Evolutionary conservation across 2,888 invertebrate species (phyloP), one percentile per base, ranked within the genome.

Genomic region (Esperia sulphurella): DNA sequence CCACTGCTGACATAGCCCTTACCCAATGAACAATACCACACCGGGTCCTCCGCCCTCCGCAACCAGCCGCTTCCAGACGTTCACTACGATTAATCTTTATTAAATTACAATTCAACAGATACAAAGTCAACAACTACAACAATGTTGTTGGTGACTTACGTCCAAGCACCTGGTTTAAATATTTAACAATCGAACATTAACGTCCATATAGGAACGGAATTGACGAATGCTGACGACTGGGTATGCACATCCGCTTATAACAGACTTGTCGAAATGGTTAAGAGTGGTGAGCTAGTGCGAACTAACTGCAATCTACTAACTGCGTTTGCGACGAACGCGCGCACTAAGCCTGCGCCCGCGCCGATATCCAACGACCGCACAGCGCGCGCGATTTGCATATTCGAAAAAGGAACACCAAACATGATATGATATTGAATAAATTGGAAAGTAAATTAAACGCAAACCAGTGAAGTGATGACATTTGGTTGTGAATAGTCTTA

Each of bases 221-320:
- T 31, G 31, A 13, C 14, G 33, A 42, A 12, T 12, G 57, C 52
- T 58, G 54, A 50, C 55, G 61, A 62, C 62, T 55, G 21, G 30
- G 13, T 39, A 38, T 46, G 40, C 40, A 75, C 75, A 83, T 83
- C 83, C 80, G 76, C 68, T 61, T 59, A 45, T 57, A 68, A 62
- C 61, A 60, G 72, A 72, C 74, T 75, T 75, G 80, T 74, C 71
- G 72, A 79, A 79, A 79, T 80, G 71, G 79, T 82, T 83, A 83
- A 80, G 80, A 84, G 45, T 3, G 21, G 71, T 67, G 60, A 78
- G 78, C 73, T 72, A 66, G 74, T 71, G 63, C 68, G 63, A 77
- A 73, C 72, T 65, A 68, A 75, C 71, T 71, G 76, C 86, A 87
- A 86, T 85, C 83, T 39, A 45, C 75, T 66, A 68, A 69, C 71